Percentiles rank a stretch among this genome's conserved stretches.
phyloP scores from a whole-genome alignment of 2,888 invertebrate species.

The Ichneumoninae sp. region DNA sequence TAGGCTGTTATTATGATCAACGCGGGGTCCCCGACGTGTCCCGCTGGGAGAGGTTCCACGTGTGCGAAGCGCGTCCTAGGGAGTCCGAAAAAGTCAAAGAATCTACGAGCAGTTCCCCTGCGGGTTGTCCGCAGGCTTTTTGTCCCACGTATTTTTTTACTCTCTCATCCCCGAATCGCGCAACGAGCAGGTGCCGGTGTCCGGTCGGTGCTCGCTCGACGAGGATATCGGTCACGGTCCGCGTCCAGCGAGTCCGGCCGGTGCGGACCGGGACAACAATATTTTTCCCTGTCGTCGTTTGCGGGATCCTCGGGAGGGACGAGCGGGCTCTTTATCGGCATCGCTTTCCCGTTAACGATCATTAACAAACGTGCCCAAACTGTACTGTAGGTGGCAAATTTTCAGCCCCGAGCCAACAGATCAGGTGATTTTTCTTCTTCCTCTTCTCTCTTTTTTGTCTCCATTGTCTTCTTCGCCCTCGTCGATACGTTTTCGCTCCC shows the following conservation, averaged over 20 bases:
- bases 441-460: background rate
- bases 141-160: conserved; percentile 12
- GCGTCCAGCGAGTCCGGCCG: background rate
- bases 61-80: conserved; percentile 70
- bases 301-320: background rate
- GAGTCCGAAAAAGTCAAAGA: conserved; percentile 58
- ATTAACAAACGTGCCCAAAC: conserved; percentile 39
- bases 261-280: conserved; percentile 40
- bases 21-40: conserved; percentile 56
- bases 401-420: background rate
- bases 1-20: conserved; percentile 35
- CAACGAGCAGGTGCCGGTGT: conserved; percentile 37
- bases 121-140: conserved; percentile 12
- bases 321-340: background rate
- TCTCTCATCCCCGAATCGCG: conserved; percentile 36
- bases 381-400: conserved; percentile 13
- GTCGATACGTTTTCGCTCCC: background rate
- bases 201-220: conserved; percentile 26
- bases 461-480: background rate
- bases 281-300: conserved; percentile 31
- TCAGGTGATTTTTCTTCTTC: conserved; percentile 5
- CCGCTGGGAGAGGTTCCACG: conserved; percentile 69
- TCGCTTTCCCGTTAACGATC: conserved; percentile 13
- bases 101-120: conserved; percentile 25
- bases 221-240: conserved; percentile 36